Evolutionary conservation across 2,797 vertebrate genomes (phyloP).

Genomic region (Lagorchestes hirsutus): DNA sequence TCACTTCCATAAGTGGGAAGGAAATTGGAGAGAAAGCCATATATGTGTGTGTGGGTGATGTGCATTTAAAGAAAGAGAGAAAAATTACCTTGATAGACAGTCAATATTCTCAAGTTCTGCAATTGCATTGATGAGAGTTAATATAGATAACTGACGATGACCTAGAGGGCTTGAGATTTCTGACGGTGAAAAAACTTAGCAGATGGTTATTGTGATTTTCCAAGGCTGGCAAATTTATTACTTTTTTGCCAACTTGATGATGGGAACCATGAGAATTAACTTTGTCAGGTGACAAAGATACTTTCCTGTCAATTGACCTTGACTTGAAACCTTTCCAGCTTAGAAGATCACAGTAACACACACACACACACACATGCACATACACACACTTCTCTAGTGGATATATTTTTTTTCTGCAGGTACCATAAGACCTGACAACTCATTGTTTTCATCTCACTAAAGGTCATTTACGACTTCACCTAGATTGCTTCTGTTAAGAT

Average conservation of each 20-base stretch:
- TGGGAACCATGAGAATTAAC: background rate
- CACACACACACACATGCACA: background rate
- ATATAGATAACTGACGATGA: background rate
- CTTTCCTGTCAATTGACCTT: background rate
- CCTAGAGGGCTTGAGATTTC: background rate
- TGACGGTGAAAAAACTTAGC: background rate
- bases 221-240: background rate
- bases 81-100: background rate
- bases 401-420: background rate
- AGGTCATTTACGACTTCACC: slow-evolving; percentile 16
- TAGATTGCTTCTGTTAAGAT: background rate
- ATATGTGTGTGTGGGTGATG: background rate
- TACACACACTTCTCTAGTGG: background rate
- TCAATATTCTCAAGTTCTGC: background rate
- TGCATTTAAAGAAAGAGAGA: background rate
- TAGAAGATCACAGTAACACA: background rate
- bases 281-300: background rate
- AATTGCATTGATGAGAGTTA: background rate
- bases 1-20: background rate
- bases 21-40: background rate
- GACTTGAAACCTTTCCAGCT: background rate
- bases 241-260: background rate
- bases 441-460: background rate
- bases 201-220: background rate
- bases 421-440: background rate